Base-by-base conservation (phyloP, 2,797 vertebrate genomes). In the Limosa lapponica region DNA sequence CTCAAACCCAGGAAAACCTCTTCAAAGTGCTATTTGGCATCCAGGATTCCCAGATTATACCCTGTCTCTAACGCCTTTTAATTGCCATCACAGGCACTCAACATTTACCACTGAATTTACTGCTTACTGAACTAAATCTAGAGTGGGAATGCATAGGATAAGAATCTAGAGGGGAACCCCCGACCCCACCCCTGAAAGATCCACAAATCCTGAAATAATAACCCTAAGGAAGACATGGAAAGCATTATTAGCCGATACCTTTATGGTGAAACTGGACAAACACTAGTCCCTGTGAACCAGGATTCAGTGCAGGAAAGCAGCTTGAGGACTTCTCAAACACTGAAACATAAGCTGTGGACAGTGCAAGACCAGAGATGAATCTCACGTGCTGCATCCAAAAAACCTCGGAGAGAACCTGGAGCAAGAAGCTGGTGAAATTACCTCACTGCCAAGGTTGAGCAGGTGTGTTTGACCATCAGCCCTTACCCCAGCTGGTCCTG, bases 51-150 rank as follows among this genome's bases (percentile, higher is more conserved):
- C 46, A 85, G 37, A 16, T 73, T 54, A 87, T 8, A 17, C 22
- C 14, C 55, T 79, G 59, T 82, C 75, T 90, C 69, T 89, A 92
- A 43, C 5, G 79, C 71, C 37, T 81, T 94, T 90, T 51, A 62
- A 84, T 23, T 73, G 61, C 59, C 65, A 78, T 88, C 87, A 92
- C 64, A 87, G 46, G 69, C 83, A 96, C n/a, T 59, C 13, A 66
- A 87, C 69, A n/a, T 44, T 86, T 65, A 81, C 37, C 75, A 79
- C 41, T 55, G 57, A 92, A 90, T 72, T 89, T 91, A 73, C 32
- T 28, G 9, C 43, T 75, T 82, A 55, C 14, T 30, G 48, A 92
- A 70, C 73, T 39, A 82, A 95, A 91, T 48, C 44, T 30, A 41
- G 59, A 78, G 64, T 6, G 11, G 12, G 24, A 83, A 86, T 17